Conservation (phyloP, 2,113 vertebrate species). For the Alethe castanea region DNA sequence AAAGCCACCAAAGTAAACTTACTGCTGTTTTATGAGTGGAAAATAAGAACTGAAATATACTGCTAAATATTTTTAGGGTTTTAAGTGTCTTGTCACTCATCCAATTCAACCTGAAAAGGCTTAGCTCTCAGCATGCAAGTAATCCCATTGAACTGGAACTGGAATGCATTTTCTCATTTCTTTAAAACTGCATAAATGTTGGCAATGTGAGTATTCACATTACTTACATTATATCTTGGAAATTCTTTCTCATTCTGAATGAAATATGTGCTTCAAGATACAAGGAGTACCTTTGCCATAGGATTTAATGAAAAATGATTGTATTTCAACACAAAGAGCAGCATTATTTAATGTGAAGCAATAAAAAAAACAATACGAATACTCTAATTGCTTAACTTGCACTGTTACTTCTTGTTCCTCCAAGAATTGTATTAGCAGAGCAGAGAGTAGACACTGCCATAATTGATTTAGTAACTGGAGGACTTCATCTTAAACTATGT, state of each 20-base stretch:
- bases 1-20: not conserved
- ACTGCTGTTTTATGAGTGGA: constrained; percentile 25
- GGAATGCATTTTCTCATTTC: constrained; percentile 27
- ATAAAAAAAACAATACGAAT: not conserved
- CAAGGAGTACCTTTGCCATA: not conserved
- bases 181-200: not conserved
- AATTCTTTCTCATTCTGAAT: not conserved
- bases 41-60: constrained; percentile 32
- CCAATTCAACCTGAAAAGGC: constrained; percentile 33
- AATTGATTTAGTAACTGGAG: not conserved
- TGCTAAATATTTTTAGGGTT: constrained; percentile 21
- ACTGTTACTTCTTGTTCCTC: not conserved
- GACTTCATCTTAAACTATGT: not conserved
- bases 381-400: not conserved
- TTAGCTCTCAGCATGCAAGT: constrained; percentile 37
- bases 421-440: not conserved
- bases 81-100: constrained; percentile 41
- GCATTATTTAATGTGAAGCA: not conserved
- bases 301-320: not conserved
- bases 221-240: not conserved
- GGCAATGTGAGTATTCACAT: not conserved
- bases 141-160: constrained; percentile 27
- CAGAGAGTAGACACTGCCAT: not conserved
- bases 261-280: not conserved
- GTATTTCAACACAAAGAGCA: not conserved